Conservation (phyloP, 2,888 invertebrate genomes). For the Gari tellinella region DNA sequence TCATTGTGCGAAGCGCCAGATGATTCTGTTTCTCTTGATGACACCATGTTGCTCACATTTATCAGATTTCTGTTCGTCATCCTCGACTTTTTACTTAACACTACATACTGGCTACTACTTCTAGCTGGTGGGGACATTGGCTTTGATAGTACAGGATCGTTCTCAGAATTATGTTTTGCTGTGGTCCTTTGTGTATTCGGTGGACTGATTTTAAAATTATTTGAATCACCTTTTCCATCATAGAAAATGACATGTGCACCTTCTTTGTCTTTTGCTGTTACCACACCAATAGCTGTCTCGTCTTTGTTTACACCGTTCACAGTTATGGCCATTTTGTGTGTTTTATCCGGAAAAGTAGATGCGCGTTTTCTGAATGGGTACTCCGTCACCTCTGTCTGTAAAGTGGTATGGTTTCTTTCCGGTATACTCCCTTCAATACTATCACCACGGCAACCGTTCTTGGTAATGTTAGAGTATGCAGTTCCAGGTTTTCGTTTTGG, state of each 20-base stretch:
- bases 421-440: not conserved
- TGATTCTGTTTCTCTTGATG: no score
- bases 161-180: no score
- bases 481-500: slow-evolving; percentile 1
- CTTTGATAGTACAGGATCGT: no score
- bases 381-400: not conserved
- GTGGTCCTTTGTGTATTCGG: no score
- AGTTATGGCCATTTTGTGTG: slow-evolving; percentile 25
- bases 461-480: not conserved
- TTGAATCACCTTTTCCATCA: no score
- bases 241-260: no score
- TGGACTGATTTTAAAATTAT: no score
- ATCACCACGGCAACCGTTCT: not conserved
- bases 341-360: slow-evolving; percentile 52
- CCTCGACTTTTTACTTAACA: no score
- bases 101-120: no score
- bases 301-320: slow-evolving; percentile 26
- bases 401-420: not conserved
- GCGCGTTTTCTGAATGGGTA: slow-evolving; percentile 49
- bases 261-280: not conserved
- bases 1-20: not conserved
- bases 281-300: slow-evolving; percentile 1
- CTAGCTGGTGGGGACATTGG: no score
- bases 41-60: no score
- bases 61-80: no score